Percentiles rank a stretch among this genome's conserved stretches.
phyloP scores from a whole-genome alignment of 2,888 invertebrate species.

The Gortyna flavago region DNA sequence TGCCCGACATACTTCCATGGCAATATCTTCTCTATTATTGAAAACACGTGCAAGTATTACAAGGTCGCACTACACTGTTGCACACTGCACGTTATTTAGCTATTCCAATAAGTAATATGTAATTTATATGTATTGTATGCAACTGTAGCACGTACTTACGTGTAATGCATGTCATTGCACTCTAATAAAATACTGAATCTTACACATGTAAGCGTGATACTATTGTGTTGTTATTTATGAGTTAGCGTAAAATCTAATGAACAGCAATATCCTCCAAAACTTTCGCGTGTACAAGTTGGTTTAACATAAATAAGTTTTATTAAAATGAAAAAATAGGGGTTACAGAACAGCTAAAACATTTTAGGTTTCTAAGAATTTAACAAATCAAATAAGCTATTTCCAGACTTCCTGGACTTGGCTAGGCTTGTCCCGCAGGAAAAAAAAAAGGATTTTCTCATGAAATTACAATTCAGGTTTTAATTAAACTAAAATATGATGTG shows the following conservation, averaged over 20 bases:
- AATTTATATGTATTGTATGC: conserved; percentile 54
- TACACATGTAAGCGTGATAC: conserved; percentile 44
- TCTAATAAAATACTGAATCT: conserved; percentile 52
- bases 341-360: not conserved
- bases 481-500: not conserved
- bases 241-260: conserved; percentile 30
- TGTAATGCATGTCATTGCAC: conserved; percentile 57
- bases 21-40: conserved; percentile 52
- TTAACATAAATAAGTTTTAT: not conserved
- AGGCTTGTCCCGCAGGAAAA: not conserved
- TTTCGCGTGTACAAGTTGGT: conserved; percentile 30
- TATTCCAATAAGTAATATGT: conserved; percentile 47
- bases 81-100: conserved; percentile 44
- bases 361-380: not conserved
- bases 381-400: not conserved
- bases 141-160: conserved; percentile 44
- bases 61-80: conserved; percentile 54
- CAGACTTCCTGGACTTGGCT: not conserved
- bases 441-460: not conserved
- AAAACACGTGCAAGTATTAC: conserved; percentile 59
- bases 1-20: conserved; percentile 34
- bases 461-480: not conserved
- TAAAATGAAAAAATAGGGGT: not conserved
- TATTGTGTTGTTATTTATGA: conserved; percentile 42
- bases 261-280: conserved; percentile 41